Evolutionary conservation across 2,888 invertebrate species (phyloP), one percentile per base, ranked within the genome.

Genomic region (Diadromus collaris): DNA sequence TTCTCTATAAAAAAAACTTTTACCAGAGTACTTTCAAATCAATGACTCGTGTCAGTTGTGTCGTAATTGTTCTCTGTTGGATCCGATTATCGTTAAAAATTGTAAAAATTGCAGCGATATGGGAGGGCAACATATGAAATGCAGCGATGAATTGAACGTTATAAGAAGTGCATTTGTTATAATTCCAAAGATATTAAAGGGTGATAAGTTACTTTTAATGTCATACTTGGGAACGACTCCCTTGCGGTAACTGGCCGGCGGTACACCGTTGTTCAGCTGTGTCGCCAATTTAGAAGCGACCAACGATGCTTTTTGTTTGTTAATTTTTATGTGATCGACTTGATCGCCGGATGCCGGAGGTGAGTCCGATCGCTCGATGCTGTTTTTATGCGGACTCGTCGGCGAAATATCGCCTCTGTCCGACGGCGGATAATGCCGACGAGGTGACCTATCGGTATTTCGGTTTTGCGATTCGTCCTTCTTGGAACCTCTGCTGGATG

Each of bases 181-280:
- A 2, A 69, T 65, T 41, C 5, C 51, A 48, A 58, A 54, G 41
- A 71, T 61, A 54, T 44, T 61, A 54, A 51, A 48, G 48, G 51
- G 63, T 58, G 58, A 70, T 48, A 78, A 80, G 76, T 78, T 81
- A 83, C 56, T 82, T 81, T 79, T 61, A 75, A 76, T 65, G 32
- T 79, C 87, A 48, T 89, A 91, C 91, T 90, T 91, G 54, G 91
- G 91, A 76, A 91, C 87, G 81, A 89, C 88, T 79, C 91, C 91
- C 80, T 88, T 85, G 54, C 93, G 92, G 86, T 93, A 93, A 85
- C 83, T 87, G 1, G 85, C 54, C 7, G 83, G 82, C 67, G 84
- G 71, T 38, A 77, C 78, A 19, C 81, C 84, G 64, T 85, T 87
- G 72, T 85, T 87, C 7, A 86, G 68, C 56, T 86, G 86, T 7